Conservation (phyloP, 1,140 invertebrate genomes). For the Neodiprion virginianus region DNA sequence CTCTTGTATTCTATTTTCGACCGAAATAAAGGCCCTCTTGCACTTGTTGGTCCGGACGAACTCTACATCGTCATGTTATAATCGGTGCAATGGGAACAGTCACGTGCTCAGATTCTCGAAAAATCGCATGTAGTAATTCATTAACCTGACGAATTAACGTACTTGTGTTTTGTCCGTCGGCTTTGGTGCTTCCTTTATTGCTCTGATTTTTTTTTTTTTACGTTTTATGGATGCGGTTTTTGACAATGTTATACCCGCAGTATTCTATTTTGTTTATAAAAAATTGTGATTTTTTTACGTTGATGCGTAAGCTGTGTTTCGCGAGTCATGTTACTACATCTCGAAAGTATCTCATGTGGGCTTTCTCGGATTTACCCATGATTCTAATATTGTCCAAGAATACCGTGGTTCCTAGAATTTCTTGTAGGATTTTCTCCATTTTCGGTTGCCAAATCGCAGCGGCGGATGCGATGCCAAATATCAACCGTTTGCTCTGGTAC, state of each 20-base stretch:
- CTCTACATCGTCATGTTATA: slow-evolving; percentile 33
- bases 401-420: slow-evolving; percentile 31
- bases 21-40: slow-evolving; percentile 33
- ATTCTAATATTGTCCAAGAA: slow-evolving; percentile 51
- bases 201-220: slow-evolving; percentile 25
- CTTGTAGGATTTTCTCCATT: slow-evolving; percentile 41
- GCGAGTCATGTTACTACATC: slow-evolving; percentile 29
- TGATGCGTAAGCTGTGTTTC: slow-evolving; percentile 34
- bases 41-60: slow-evolving; percentile 35
- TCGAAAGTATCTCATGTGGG: slow-evolving; percentile 29
- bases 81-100: slow-evolving; percentile 31
- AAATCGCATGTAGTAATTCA: slow-evolving; percentile 43
- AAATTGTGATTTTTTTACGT: slow-evolving; percentile 31
- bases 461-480: slow-evolving; percentile 41
- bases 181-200: slow-evolving; percentile 31
- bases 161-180: slow-evolving; percentile 29
- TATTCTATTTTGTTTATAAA: slow-evolving; percentile 37
- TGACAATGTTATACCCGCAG: slow-evolving; percentile 40
- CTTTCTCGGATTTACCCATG: slow-evolving; percentile 7
- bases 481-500: slow-evolving; percentile 38
- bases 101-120: slow-evolving; percentile 28
- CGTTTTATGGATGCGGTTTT: slow-evolving; percentile 30
- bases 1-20: slow-evolving; percentile 38
- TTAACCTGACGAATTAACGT: slow-evolving; percentile 37
- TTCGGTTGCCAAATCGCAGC: slow-evolving; percentile 45